Evolutionary conservation across 2,797 vertebrate genomes (phyloP).

Genomic region (Euthynnus affinis): DNA sequence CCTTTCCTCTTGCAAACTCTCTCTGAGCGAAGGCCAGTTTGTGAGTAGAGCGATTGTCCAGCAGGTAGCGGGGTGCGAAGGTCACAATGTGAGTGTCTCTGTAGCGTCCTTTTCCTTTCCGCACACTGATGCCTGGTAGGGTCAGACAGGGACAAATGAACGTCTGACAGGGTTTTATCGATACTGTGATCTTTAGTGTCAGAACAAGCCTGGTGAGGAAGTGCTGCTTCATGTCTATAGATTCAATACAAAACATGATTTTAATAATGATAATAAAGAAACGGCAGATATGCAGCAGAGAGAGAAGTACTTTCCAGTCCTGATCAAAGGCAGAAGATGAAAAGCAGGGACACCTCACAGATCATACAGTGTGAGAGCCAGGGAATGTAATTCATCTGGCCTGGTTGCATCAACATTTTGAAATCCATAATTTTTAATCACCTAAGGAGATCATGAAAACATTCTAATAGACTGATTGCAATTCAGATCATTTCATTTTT

Average conservation of each 20-base stretch:
- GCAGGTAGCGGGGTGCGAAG: constrained; percentile 95
- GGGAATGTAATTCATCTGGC: too few species aligned
- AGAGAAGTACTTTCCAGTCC: not conserved
- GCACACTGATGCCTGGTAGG: constrained; percentile 92
- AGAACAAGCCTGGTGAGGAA: not conserved
- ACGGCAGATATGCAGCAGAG: too few species aligned
- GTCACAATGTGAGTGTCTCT: constrained; percentile 96
- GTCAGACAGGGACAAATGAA: constrained; percentile 27
- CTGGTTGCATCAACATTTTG: not conserved
- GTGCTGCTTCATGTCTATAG: not conserved
- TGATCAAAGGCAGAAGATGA: not conserved
- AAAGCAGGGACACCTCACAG: too few species aligned
- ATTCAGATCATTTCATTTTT: not conserved
- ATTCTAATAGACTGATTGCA: not conserved
- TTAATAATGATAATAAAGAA: not conserved
- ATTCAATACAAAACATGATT: not conserved
- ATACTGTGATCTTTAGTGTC: not conserved
- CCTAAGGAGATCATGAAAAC: not conserved
- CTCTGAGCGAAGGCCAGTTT: constrained; percentile 96
- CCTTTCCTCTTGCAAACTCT: constrained; percentile 96
- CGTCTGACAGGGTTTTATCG: not conserved
- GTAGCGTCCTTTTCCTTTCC: constrained; percentile 96
- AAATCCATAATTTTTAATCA: not conserved
- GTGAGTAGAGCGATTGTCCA: constrained; percentile 95
- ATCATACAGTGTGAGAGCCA: too few species aligned